Base-by-base conservation (phyloP, 2,888 invertebrate genomes). In the Rhyacophila evoluta region DNA sequence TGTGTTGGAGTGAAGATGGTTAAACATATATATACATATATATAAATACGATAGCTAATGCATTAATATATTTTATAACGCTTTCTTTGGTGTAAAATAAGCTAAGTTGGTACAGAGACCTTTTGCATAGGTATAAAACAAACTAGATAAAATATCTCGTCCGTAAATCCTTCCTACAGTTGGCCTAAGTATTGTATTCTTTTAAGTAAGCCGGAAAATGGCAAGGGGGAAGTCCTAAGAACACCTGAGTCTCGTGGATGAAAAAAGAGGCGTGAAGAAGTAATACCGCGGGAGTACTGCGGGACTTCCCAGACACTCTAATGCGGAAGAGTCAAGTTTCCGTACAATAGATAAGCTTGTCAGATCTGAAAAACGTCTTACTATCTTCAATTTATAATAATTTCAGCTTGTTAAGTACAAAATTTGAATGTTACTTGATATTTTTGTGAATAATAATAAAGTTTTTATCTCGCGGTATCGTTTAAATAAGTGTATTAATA, bases 141-240 rank as follows among this genome's bases (percentile, higher is more conserved):
- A 55, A 19, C 19, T 10, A 55, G 19, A 55, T 55, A 55, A 55
- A 55, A 25, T 69, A 73, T 28, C 38, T 12, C 33, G 37, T 39
- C 69, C 77, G 73, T 74, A 74, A 74, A 78, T 78, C 78, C 74
- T 39, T 73, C 55, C 55, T 39, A 25, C 25, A 68, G 29, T 55
- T 55, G 38, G 29, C 39, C 28, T 27, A 28, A 29, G 75, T 72
- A 75, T 78, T 78, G 75, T 72, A 72, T 79, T 79, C 79, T 79
- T 55, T 76, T 79, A 79, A 75, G 78, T 81, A 81, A 81, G 78
- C 80, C 78, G n/a, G 75, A 11, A 74, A 81, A 80, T 77, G 72
- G 41, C 33, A 10, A n/a, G 39, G 78, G 73, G 72, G 71, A 25
- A 67, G 15, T 33, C n/a, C 37, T 25, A 10, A 55, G 39, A 41